phyloP scores from a whole-genome alignment of 2,797 vertebrate genomes.

The Limosa lapponica region DNA sequence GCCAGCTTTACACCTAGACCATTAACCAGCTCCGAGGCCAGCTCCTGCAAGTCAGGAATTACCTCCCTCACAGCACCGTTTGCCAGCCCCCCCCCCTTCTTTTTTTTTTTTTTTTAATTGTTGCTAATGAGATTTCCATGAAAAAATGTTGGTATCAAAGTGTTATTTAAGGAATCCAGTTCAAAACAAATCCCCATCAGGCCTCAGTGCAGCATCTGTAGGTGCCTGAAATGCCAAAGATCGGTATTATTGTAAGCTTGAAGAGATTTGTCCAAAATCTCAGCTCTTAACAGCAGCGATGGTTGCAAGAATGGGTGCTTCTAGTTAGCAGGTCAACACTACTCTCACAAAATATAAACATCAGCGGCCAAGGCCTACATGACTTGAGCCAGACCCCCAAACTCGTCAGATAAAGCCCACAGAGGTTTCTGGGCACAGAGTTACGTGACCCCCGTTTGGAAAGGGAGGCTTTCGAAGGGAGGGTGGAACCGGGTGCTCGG shows the following conservation, averaged over 20 bases:
- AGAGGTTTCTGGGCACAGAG: not conserved
- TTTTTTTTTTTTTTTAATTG: not conserved
- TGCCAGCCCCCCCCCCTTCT: not conserved
- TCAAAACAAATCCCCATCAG: not conserved
- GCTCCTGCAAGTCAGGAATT: not conserved
- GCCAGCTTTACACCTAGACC: constrained; percentile 4
- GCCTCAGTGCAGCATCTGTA: not conserved
- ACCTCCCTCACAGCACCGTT: fast-evolving
- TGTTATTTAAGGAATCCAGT: not conserved
- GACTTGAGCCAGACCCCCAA: not conserved
- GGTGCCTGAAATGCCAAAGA: not conserved
- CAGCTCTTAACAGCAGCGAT: not conserved
- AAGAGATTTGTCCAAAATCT: not conserved
- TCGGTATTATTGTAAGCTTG: not conserved
- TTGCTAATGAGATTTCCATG: not conserved
- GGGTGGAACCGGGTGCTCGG: not conserved
- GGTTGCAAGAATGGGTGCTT: not conserved
- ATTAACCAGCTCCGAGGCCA: not conserved
- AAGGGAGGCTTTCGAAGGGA: not conserved
- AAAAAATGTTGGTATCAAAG: not conserved
- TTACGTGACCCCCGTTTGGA: fast-evolving
- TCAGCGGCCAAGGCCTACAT: not conserved
- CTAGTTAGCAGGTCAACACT: not conserved
- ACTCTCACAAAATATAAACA: not conserved
- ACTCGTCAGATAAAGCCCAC: not conserved